Conservation (phyloP, 2,888 invertebrate genomes). For the Stenodera caucasica region DNA sequence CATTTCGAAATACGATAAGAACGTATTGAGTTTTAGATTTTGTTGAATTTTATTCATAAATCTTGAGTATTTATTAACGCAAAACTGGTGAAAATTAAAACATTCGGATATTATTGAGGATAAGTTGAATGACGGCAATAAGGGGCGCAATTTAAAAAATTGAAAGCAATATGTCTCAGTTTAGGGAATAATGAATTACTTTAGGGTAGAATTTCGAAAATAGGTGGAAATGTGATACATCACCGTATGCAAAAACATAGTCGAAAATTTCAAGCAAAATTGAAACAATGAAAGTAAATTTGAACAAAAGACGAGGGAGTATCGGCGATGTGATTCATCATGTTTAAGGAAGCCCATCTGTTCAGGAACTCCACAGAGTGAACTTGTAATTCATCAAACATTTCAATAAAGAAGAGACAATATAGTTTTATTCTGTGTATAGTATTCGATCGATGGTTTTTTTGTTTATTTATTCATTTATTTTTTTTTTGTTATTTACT, state of each 20-base stretch:
- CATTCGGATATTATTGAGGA: background rate
- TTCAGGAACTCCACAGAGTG: slow-evolving; percentile 33
- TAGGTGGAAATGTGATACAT: slow-evolving; percentile 30
- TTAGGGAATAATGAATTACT: slow-evolving; percentile 29
- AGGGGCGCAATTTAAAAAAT: slow-evolving; percentile 15
- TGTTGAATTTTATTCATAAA: too few species aligned
- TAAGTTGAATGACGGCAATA: background rate
- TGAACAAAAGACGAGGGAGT: slow-evolving; percentile 34
- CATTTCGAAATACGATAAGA: background rate
- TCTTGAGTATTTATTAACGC: too few species aligned
- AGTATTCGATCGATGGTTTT: slow-evolving; percentile 25
- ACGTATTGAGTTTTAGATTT: too few species aligned
- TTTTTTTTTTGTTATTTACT: slow-evolving; percentile 27
- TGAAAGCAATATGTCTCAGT: slow-evolving; percentile 24
- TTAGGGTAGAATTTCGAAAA: slow-evolving; percentile 16
- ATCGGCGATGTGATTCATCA: slow-evolving; percentile 36
- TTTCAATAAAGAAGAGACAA: slow-evolving; percentile 36
- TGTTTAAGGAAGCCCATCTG: slow-evolving; percentile 36
- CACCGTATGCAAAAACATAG: slow-evolving; percentile 21
- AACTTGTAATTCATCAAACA: slow-evolving; percentile 37
- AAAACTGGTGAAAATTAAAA: background rate
- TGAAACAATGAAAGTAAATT: slow-evolving; percentile 32
- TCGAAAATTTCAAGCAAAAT: slow-evolving; percentile 22
- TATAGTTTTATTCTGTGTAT: slow-evolving; percentile 27
- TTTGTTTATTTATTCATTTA: slow-evolving; percentile 26